Conservation (phyloP, 2,113 vertebrate genomes). For the Ceyx melanurus region DNA sequence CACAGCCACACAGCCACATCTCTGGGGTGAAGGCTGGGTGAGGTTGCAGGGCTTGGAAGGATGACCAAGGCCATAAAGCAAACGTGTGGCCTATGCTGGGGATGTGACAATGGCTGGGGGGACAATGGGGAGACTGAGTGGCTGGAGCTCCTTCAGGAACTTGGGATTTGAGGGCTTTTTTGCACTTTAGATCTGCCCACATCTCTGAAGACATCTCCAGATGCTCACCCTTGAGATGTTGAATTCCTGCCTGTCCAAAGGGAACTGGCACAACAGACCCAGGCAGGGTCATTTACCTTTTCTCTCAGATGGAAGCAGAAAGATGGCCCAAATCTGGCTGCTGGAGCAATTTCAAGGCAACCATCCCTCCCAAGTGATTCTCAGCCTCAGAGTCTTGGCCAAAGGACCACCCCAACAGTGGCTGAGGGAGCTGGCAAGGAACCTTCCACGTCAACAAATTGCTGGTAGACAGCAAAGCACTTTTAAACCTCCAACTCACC, state of each 20-base stretch:
- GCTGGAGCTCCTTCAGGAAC: background rate
- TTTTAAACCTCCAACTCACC: background rate
- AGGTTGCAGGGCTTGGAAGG: background rate
- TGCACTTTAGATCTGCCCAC: background rate
- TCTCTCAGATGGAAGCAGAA: background rate
- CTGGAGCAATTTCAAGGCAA: background rate
- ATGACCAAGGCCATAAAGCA: background rate
- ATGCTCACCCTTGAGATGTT: background rate
- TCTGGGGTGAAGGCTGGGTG: background rate
- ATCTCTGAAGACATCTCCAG: background rate
- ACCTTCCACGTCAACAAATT: background rate
- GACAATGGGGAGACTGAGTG: background rate
- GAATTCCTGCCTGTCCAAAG: background rate
- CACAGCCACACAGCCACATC: background rate
- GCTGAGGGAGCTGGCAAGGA: background rate
- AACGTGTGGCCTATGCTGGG: accelerated
- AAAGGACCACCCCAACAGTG: background rate
- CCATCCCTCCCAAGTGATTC: background rate
- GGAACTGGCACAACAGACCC: background rate
- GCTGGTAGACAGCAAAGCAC: background rate
- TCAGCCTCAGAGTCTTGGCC: background rate
- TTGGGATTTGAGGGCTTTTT: background rate
- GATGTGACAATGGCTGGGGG: background rate
- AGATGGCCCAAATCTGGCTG: background rate
- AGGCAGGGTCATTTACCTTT: background rate